Evolutionary conservation across 2,113 vertebrate genomes (phyloP), one percentile per base, ranked within the genome.

Genomic region (Ellobius talpinus): DNA sequence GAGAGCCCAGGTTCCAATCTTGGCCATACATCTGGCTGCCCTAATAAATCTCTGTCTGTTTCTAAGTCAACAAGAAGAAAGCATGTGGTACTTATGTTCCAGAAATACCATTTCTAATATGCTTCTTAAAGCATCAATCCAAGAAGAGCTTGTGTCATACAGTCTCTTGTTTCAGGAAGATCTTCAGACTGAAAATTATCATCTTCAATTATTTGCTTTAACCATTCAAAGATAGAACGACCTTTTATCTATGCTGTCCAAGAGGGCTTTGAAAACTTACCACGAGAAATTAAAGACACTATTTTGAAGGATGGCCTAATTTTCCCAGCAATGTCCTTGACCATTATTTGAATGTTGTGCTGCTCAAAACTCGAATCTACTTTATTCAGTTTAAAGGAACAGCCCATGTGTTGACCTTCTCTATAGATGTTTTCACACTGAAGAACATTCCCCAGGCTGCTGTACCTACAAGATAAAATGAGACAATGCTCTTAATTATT

Each of bases 241-340:
- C 50, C 78, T 79, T 93, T 87, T 52, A 86, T 52, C 55, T 36
- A 72, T 24, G 81, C 6, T 17, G n/a, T 77, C 42, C 55, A 5
- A 73, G 31, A 86, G 12, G 65, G 78, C 70, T 92, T 94, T 52
- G 74, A 72, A 95, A 96, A 97, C 98, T 96, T 96, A 98, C 98
- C 98, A 93, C 26, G 68, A 77, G 97, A 97, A 89, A 55, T 87
- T 93, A 96, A 96, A 87, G 90, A 89, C 70, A 97, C 91, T 90
- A 98, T 94, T 66, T 65, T 92, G 78, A 94, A 98, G 50, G 89
- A 97, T 74, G 98, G 98, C 86, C 92, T 96, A 74, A 98, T 97
- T 97, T 97, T 97, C 92, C 97, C 97, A 63, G 92, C 93, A 84
- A 84, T 94, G 94, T 98, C 98, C 58, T 96, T 97, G 91, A 98